Conservation (phyloP, 2,113 vertebrate species). For the Speoplatyrhinus poulsoni region DNA sequence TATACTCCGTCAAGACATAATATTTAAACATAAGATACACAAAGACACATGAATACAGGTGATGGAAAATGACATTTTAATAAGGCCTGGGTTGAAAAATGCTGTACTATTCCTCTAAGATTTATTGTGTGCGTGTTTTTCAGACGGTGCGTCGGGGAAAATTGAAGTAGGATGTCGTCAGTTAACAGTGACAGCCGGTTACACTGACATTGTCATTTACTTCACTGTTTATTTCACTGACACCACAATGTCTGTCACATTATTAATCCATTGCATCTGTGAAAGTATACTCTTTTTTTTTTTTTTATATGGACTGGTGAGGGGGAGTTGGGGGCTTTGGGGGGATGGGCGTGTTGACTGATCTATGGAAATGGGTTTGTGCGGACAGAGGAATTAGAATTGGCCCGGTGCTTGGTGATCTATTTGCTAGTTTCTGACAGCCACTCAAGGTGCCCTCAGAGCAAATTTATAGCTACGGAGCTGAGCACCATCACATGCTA, state of each 20-base stretch:
- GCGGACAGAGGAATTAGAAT: constrained; percentile 41
- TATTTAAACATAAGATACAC: too few species aligned
- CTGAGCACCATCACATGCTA: constrained; percentile 26
- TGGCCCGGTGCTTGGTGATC: constrained; percentile 35
- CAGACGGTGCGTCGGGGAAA: too few species aligned
- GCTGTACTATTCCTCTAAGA: too few species aligned
- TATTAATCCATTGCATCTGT: constrained; percentile 22
- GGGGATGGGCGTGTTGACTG: constrained; percentile 6
- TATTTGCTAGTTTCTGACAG: constrained; percentile 32
- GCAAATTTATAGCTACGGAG: constrained; percentile 54
- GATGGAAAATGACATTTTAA: too few species aligned
- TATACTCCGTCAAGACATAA: too few species aligned
- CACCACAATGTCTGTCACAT: constrained; percentile 20
- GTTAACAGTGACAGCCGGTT: too few species aligned
- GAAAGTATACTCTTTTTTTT: constrained; percentile 35
- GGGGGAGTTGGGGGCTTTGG: background rate
- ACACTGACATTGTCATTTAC: too few species aligned
- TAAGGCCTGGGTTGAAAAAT: too few species aligned
- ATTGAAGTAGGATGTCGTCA: too few species aligned
- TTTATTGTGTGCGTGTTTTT: too few species aligned
- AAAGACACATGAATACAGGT: too few species aligned
- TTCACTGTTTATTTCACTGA: constrained; percentile 23
- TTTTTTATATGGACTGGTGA: background rate
- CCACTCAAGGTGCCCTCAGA: constrained; percentile 53
- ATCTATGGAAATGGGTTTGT: constrained; percentile 45